Base-by-base conservation (phyloP, 2,113 vertebrate genomes). In the Grus americana region DNA sequence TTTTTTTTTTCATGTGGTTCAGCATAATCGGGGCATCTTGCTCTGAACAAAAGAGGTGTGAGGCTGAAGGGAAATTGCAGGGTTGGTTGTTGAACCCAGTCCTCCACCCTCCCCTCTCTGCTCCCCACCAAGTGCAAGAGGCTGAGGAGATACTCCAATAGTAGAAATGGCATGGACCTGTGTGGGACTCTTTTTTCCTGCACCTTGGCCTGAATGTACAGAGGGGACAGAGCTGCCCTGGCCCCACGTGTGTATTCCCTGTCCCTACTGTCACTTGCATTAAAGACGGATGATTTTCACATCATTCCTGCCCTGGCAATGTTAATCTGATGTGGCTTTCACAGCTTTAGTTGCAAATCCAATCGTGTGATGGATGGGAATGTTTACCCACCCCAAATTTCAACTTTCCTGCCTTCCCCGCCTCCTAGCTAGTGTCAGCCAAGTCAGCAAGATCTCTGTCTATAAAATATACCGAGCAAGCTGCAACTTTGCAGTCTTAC, bases 371-470 rank as follows among this genome's bases (percentile, higher is more conserved):
- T 93, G 82, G 78, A 93, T 89, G 93, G 85, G 80, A 84, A 79
- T 90, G 89, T 97, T 97, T 96, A 97, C 92, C 92, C 80, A 95
- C 92, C 93, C 93, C 85, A 97, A 97, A 93, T 95, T 90, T 96
- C 87, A 88, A 86, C 72, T 81, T 94, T 92, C 36, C 74, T 83
- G 76, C 71, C 90, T 88, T 79, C 82, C 75, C 95, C 38, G 34
- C 90, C 95, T 97, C 90, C 94, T 95, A 68, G 74, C 92, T 76
- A 79, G 57, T 75, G 90, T 50, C 67, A 96, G 90, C 92, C 93
- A 91, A 85, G 82, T 95, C 94, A 96, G 92, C 96, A 95, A 93
- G 70, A 95, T 94, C 91, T 95, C 90, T 89, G 94, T 94, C 97
- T 90, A 88, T 93, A 96, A 97, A 97, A 95, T 80, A 96, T 74